Base-by-base conservation (phyloP, 23 tunicate genomes). In the Styela clava region DNA sequence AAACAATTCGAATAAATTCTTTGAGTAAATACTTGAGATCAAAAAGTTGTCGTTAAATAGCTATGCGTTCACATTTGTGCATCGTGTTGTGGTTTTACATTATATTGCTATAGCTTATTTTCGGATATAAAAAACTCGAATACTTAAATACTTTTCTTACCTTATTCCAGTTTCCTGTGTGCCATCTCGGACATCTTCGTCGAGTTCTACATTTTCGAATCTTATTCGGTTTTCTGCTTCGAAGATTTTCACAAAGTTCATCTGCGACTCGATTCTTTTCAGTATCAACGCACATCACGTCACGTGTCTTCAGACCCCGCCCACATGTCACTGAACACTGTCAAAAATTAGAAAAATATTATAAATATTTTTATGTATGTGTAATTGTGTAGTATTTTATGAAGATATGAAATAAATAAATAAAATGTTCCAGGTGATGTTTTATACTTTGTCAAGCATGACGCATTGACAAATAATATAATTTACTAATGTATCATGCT, bases 261-360 rank as follows among this genome's bases (percentile, higher is more conserved):
- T 93, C 98, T 2, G 83, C 70, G 18, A 83, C 89, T 24, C 33
- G 28, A 2, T 29, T 67, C 62, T 81, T 81, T 29, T 85, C 33
- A 2, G 72, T 27, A 63, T 84, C 85, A 0, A 76, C 79, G 74
- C 98, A 93, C 16, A 28, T 51, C 35, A 88, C 86, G 24, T 76
- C 69, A 23, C 98, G 85, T n/a, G 64, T 79, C 70, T 93, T 93
- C 34, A 68, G 16, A 56, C 98, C 98, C 1, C 84, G 87, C 29
- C 98, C 98, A 56, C 98, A 93, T 27, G 93, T 80, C 34, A 79
- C 82, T 3, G 98, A 93, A 78, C 98, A 93, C 98, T 93, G 56
- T 12, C 7, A 44, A 12, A 12, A 44, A 44, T 44, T 44, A 5
- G 7, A 44, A 44, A 44, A 5, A 5, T 44, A 12, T 12, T 44